Base-by-base conservation (phyloP, 2,113 vertebrate species). In the Equus quagga region DNA sequence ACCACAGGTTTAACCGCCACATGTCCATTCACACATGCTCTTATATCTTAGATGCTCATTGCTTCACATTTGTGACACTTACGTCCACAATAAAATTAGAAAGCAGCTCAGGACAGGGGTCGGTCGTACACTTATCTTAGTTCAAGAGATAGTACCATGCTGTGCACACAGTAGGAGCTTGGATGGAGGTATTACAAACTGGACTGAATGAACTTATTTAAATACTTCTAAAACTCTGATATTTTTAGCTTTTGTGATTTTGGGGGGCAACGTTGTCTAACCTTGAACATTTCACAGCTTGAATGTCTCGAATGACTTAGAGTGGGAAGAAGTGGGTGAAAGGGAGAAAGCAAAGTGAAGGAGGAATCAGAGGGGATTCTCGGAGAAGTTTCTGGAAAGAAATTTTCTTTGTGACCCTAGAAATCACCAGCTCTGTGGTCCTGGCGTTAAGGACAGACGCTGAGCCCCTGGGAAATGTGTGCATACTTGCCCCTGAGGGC, bases 131-230 rank as follows among this genome's bases (percentile, higher is more conserved):
- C 14, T 21, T 28, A 21, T 15, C 15, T 5, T 12, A 8, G 24
- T 12, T 44, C 36, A 23, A 23, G 56, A 5, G 12, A 41, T 2
- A 8, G 49, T 17, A 10, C 33, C 8, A 1, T 4, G 21, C 3
- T 8, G 8, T 14, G 13, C 10, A 11, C 14, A 64, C 8, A 46
- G 13, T 2, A 14, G 84, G 60, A 1, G 9, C 23, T 31, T 51
- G 36, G 60, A n/a, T 1, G 24, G 33, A 54, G 10, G 4, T 17
- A 33, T 0, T 0, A n/a, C 31, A 26, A n/a, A 6, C 12, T 46
- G 33, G 9, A 21, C 28, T 9, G 33, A 14, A 33, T 4, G 65
- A 1, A 4, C 18, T 36, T 19, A 24, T 58, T 13, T 23, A 28
- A 33, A 49, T 0, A 5, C 10, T 49, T 19, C 8, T 17, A 10